Evolutionary conservation across 2,888 invertebrate genomes (phyloP).

Genomic region (Lepeophtheirus nordmannii): DNA sequence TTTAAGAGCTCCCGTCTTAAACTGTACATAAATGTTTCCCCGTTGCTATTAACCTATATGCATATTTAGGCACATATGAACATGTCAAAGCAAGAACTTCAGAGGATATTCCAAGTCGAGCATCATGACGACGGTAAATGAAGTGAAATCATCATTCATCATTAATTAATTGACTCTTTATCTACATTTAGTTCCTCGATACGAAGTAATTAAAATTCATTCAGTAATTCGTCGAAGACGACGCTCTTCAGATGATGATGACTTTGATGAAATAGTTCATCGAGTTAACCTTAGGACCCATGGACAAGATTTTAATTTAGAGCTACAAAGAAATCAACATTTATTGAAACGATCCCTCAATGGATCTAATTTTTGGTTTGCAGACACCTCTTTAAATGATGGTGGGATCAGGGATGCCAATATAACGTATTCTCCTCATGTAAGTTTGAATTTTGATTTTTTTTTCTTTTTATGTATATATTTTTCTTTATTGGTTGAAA

Average conservation of each 20-base stretch:
- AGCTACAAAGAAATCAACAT: slow-evolving; percentile 57
- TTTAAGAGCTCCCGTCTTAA: too few relatives aligned
- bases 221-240: slow-evolving; percentile 29
- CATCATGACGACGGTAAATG: slow-evolving; percentile 48
- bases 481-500: too few relatives aligned
- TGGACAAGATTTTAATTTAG: slow-evolving; percentile 56
- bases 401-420: slow-evolving; percentile 46
- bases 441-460: slow-evolving; percentile 36
- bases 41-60: too few relatives aligned
- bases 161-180: not conserved
- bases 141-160: not conserved
- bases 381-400: slow-evolving; percentile 39
- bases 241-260: slow-evolving; percentile 28
- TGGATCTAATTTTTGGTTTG: slow-evolving; percentile 58
- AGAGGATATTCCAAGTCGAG: slow-evolving; percentile 67
- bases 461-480: not conserved
- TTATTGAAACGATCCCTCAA: slow-evolving; percentile 53
- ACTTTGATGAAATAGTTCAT: slow-evolving; percentile 33
- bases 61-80: slow-evolving; percentile 70
- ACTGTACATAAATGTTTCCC: too few relatives aligned
- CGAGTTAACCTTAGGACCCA: slow-evolving; percentile 62
- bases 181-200: slow-evolving; percentile 50
- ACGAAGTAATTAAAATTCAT: slow-evolving; percentile 58
- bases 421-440: slow-evolving; percentile 58
- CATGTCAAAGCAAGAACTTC: slow-evolving; percentile 67